Conservation (phyloP, 2,797 vertebrate genomes). For the Macropodus opercularis region DNA sequence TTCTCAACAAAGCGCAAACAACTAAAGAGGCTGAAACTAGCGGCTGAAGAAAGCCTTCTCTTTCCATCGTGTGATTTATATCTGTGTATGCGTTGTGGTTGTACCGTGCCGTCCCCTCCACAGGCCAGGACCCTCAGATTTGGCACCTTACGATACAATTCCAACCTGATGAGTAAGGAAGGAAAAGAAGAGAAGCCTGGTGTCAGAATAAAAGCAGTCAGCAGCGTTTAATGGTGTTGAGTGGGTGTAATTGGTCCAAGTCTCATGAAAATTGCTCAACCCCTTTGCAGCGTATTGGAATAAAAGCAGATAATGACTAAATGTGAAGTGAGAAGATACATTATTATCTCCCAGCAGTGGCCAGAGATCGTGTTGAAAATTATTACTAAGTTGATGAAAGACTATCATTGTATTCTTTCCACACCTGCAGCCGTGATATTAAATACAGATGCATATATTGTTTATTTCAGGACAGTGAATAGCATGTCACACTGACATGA, state of each 20-base stretch:
- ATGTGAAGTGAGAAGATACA: not conserved
- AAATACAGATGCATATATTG: no score
- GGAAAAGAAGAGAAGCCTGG: slow-evolving; percentile 20
- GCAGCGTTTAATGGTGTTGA: slow-evolving; percentile 9
- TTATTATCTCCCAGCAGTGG: not conserved
- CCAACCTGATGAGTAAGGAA: slow-evolving; percentile 81
- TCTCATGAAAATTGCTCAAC: slow-evolving; percentile 15
- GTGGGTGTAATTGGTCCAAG: slow-evolving; percentile 37
- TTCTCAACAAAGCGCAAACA: no score
- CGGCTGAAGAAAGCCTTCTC: no score
- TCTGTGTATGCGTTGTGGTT: slow-evolving; percentile 14
- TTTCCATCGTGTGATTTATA: no score
- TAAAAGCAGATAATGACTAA: slow-evolving; percentile 17
- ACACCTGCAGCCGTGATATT: not conserved
- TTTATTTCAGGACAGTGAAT: no score
- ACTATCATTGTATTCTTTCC: not conserved
- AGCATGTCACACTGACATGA: not conserved
- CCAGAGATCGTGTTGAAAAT: not conserved
- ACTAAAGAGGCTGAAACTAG: no score
- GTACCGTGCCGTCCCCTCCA: slow-evolving; percentile 96
- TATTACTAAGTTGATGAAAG: not conserved
- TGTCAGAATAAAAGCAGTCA: slow-evolving; percentile 2
- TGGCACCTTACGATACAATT: slow-evolving; percentile 97
- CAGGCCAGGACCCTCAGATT: slow-evolving; percentile 97
- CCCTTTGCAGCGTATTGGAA: slow-evolving; percentile 4